Percentiles rank a stretch among this genome's conserved stretches.
Conservation (phyloP, 2,113 vertebrate genomes). For the Eudorcas thomsonii region DNA sequence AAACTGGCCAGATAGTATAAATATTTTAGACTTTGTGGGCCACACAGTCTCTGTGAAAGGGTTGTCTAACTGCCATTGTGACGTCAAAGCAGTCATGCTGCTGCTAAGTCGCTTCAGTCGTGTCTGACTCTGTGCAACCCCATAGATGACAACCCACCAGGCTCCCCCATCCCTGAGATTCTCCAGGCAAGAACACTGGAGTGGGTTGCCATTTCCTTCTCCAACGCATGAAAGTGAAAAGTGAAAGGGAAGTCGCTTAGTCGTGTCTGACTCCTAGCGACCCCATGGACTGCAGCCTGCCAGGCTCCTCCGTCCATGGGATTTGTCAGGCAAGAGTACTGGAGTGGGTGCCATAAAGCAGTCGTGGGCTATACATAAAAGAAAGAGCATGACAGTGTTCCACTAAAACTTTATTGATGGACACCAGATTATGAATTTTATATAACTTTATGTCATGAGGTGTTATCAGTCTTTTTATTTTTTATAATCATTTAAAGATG, state of each 20-base stretch:
- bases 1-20: neutral
- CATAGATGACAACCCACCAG: no score
- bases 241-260: no score
- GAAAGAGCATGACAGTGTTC: neutral
- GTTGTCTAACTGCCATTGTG: neutral
- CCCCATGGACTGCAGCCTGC: no score
- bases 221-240: no score
- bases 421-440: slow-evolving; percentile 27
- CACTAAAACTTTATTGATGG: slow-evolving; percentile 18
- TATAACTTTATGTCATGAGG: neutral
- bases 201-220: no score
- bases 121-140: no score
- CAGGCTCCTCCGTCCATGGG: no score
- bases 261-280: no score
- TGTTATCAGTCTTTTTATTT: neutral
- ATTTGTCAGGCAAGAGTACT: no score
- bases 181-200: no score
- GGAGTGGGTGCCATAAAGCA: neutral
- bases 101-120: no score
- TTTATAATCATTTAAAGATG: neutral
- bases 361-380: neutral
- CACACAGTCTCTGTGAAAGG: neutral
- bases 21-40: neutral
- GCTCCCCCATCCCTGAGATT: no score
- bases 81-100: neutral